Percentiles rank a stretch among this genome's conserved stretches.
Evolutionary conservation across 1,140 invertebrate species (phyloP).

Genomic region (Patella vulgata): DNA sequence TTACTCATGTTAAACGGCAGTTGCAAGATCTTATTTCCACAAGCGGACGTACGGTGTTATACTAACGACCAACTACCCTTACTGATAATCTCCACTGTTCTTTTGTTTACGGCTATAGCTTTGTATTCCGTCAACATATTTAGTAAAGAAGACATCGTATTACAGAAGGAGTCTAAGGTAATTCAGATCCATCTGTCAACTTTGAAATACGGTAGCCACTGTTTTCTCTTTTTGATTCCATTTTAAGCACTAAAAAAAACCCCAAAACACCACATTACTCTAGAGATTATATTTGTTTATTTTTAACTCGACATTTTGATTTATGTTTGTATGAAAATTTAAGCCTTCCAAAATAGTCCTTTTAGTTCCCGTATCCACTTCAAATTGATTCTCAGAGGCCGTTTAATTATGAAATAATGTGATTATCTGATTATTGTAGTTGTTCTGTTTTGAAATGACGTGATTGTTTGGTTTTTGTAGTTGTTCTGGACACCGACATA

Average conservation of each 20-base stretch:
- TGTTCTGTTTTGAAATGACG: not conserved
- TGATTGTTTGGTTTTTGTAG: slow-evolving; percentile 21
- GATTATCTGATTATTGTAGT: not conserved
- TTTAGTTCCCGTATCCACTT: not conserved
- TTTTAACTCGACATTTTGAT: not conserved
- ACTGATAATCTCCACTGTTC: not conserved
- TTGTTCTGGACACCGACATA: slow-evolving; percentile 48
- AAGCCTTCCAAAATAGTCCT: not conserved
- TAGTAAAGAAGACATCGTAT: slow-evolving; percentile 13
- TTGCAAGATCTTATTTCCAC: slow-evolving; percentile 8
- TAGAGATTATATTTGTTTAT: not conserved
- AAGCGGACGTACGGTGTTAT: not conserved
- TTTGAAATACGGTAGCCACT: not conserved
- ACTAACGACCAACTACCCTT: not conserved
- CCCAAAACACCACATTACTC: not conserved
- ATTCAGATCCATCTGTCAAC: not conserved
- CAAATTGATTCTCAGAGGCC: not conserved
- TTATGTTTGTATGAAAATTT: not conserved
- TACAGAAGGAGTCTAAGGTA: slow-evolving; percentile 28
- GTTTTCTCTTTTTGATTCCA: not conserved
- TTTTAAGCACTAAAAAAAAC: not conserved
- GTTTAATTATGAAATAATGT: not conserved
- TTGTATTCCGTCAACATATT: slow-evolving; percentile 23
- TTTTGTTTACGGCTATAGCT: slow-evolving; percentile 19
- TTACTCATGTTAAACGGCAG: slow-evolving; percentile 7